phyloP scores from a whole-genome alignment of 2,797 vertebrate species.

The Caiman crocodilus region DNA sequence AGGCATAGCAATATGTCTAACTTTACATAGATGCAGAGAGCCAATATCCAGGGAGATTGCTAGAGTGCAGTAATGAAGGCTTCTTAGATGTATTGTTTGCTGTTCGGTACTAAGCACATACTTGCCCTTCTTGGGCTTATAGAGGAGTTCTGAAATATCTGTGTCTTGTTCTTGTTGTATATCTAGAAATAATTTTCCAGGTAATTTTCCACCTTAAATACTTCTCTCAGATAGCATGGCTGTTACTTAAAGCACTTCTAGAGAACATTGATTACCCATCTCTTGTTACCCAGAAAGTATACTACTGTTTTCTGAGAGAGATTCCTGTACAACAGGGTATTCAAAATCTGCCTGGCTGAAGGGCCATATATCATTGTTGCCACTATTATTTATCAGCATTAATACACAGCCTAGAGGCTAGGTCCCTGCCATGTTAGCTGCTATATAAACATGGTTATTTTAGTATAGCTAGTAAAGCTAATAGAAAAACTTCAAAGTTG shows the following conservation, averaged over 20 bases:
- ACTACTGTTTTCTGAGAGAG: background rate
- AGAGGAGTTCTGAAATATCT: background rate
- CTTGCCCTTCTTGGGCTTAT: background rate
- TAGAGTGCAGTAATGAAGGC: background rate
- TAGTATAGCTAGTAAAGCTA: background rate
- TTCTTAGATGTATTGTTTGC: background rate
- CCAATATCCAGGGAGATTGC: background rate
- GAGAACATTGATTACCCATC: no score
- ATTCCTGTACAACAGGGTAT: background rate
- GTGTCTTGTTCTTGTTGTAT: background rate
- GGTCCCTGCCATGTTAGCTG: background rate
- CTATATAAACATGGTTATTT: background rate
- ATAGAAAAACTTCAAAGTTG: background rate
- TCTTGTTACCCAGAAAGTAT: background rate
- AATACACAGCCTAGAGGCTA: fast-evolving
- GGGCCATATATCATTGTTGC: fast-evolving
- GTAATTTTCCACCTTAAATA: background rate
- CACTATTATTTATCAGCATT: fast-evolving
- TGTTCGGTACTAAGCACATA: background rate
- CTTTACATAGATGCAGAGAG: background rate
- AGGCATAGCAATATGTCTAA: background rate
- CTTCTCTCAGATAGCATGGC: background rate
- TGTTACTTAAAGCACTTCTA: background rate
- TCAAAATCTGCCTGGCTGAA: background rate
- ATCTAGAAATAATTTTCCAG: background rate